phyloP scores from a whole-genome alignment of 2,797 vertebrate genomes.

The Simalia tracyae region DNA sequence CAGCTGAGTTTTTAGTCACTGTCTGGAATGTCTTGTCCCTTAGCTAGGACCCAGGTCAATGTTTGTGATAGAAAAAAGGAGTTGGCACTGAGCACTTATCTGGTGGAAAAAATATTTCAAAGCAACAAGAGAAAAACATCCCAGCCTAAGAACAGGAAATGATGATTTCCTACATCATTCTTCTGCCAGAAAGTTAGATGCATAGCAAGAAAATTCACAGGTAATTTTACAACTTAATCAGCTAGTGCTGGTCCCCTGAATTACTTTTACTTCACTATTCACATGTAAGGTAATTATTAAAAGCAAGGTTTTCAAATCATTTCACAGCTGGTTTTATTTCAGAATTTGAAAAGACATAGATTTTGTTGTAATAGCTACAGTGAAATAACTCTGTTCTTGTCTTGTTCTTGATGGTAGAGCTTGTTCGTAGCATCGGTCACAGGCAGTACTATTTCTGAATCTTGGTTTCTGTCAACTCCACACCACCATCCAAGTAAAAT shows the following conservation, averaged over 20 bases:
- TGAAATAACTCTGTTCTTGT: background rate
- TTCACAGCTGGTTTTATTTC: background rate
- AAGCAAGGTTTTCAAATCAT: background rate
- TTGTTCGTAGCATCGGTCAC: background rate
- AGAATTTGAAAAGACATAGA: background rate
- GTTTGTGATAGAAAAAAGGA: background rate
- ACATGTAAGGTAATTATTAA: background rate
- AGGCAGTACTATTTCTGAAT: background rate
- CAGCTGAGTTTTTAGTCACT: background rate
- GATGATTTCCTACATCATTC: conserved; percentile 9
- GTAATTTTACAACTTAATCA: conserved; percentile 51
- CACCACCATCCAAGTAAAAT: too few relatives aligned
- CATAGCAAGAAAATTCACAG: conserved; percentile 27
- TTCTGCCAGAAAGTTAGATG: conserved; percentile 25
- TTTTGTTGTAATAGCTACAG: background rate
- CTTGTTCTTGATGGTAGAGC: background rate
- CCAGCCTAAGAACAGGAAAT: background rate
- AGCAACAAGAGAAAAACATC: background rate
- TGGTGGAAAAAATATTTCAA: background rate
- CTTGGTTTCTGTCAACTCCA: too few relatives aligned
- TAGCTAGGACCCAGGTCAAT: background rate
- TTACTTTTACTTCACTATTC: conserved; percentile 37
- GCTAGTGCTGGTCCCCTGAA: conserved; percentile 28
- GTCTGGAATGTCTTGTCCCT: background rate
- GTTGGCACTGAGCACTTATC: background rate